These are phyloP conservation scores for Epizoanthus stellaris DNA, from an alignment of 92 coral and sea anemone species.

Conservation along the genomic window DNA sequence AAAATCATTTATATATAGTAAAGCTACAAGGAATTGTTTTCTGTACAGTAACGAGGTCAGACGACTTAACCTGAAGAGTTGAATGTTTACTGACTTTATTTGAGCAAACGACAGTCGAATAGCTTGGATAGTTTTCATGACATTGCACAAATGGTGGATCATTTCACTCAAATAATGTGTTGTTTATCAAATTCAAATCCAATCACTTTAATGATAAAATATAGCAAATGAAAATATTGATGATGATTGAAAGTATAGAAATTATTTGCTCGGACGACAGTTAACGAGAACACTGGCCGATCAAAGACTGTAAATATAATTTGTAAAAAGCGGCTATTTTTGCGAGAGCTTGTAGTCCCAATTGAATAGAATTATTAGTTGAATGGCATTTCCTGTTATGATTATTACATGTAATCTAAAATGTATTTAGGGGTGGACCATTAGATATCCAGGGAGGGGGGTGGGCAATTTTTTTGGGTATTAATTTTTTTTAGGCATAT, in stretches of 20 bases:
- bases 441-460: no score
- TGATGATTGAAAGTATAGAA: slow-evolving; percentile 55
- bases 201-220: slow-evolving; percentile 38
- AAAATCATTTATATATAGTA: not conserved
- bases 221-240: slow-evolving; percentile 50
- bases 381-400: slow-evolving; percentile 25
- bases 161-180: slow-evolving; percentile 14
- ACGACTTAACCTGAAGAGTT: not conserved
- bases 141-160: slow-evolving; percentile 1
- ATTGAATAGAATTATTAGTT: slow-evolving; percentile 30
- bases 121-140: not conserved
- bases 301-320: slow-evolving; percentile 63
- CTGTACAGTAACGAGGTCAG: not conserved
- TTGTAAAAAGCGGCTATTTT: slow-evolving; percentile 53
- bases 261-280: slow-evolving; percentile 33
- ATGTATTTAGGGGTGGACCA: no score
- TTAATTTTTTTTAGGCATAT: no score
- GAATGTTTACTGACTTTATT: not conserved
- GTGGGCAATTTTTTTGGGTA: no score
- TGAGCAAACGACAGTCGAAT: not conserved
- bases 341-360: slow-evolving; percentile 52
- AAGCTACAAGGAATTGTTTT: not conserved
- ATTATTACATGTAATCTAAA: slow-evolving; percentile 7
- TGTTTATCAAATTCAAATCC: slow-evolving; percentile 50
- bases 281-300: slow-evolving; percentile 39